Base-by-base conservation (phyloP, 1,140 invertebrate species). In the Drosophila eugracilis region DNA sequence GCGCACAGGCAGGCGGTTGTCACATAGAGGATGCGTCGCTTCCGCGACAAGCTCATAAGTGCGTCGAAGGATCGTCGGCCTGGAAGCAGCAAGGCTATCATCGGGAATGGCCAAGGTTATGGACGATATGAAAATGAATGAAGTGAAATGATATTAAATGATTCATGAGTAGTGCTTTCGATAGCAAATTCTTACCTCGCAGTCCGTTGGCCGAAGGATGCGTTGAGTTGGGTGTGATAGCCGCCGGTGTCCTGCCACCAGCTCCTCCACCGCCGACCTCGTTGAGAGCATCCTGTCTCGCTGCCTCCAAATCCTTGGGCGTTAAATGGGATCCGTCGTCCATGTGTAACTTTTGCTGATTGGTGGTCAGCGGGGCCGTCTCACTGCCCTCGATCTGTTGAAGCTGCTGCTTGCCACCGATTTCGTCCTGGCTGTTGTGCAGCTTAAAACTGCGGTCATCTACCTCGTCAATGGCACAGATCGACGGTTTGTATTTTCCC, bases 1-100 rank as follows among this genome's bases (percentile, higher is more conserved):
- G 88, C 88, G 66, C 90, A 91, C 26, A 91, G 53, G 39, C 90
- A 91, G 54, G 83, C 89, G 36, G 89, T 91, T 45, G 78, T 72
- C 39, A 91, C 79, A 41, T 91, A 91, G 5, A 91, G 48, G 4
- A 91, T 88, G 42, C 90, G 89, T 5, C 90, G 76, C 24, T 91
- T 91, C 3, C 81, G 83, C 45, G 90, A 89, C 14, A 91, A 53
- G 9, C 75, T 74, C 90, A 91, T 91, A 21, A 91, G 32, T 0
- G 90, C 90, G 32, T 91, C 90, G 9, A 91, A 66, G 34, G 89
- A 91, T 5, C 84, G 66, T n/a, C 90, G 90, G 71, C 90, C 90
- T 90, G 89, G 78, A 81, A 91, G 79, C 69, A 91, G 71, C 73
- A 91, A 76, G 37, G 85, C 85, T 91, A 49, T 69, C 67, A 49